Percentiles rank a stretch among this genome's conserved stretches.
phyloP scores from a whole-genome alignment of 2,888 invertebrate genomes.

The Drosophila birchii region DNA sequence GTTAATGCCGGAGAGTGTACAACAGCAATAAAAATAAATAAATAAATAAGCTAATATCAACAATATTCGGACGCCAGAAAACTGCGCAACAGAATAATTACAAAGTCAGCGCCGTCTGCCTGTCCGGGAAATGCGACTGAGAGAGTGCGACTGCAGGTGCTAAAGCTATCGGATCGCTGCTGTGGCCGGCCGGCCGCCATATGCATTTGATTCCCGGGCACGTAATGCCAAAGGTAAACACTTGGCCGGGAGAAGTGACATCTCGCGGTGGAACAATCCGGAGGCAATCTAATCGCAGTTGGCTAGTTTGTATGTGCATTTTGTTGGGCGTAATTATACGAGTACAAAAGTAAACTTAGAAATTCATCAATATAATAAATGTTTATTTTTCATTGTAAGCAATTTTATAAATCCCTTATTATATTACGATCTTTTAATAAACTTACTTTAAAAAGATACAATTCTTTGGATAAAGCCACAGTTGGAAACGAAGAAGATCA shows the following conservation, averaged over 20 bases:
- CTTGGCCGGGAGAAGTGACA: constrained; percentile 18
- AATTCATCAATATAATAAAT: not conserved
- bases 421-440: not conserved
- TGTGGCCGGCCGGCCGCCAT: constrained; percentile 32
- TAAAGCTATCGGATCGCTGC: constrained; percentile 43
- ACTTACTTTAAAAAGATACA: not conserved
- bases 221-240: constrained; percentile 61
- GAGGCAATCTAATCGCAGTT: constrained; percentile 62
- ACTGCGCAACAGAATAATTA: constrained; percentile 72
- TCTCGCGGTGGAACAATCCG: constrained; percentile 6
- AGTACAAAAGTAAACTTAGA: not conserved
- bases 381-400: no score
- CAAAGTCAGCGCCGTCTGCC: constrained; percentile 50
- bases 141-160: constrained; percentile 52
- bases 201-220: constrained; percentile 44
- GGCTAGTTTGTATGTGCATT: no score
- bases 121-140: constrained; percentile 52
- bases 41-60: constrained; percentile 46
- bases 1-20: constrained; percentile 45
- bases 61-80: constrained; percentile 43
- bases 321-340: not conserved
- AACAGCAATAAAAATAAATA: constrained; percentile 4
- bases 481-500: no score
- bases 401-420: no score
- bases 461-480: not conserved